These are phyloP conservation scores for Akabosia matsudoensis DNA, from an alignment of 1,140 invertebrate species.

Conservation along the genomic window DNA sequence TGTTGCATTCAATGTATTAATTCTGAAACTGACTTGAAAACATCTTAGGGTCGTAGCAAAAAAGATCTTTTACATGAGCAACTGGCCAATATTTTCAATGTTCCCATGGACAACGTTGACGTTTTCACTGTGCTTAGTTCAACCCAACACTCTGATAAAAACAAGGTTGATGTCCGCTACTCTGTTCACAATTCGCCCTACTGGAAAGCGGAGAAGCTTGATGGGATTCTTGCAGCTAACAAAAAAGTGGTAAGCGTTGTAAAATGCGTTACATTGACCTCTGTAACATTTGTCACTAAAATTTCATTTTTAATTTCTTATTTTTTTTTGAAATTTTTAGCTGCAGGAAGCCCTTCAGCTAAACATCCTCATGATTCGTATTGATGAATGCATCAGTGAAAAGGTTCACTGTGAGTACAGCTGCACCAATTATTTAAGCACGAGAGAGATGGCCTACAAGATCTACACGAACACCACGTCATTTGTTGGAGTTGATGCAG, in stretches of 20 bases:
- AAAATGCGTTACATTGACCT: slow-evolving; percentile 6
- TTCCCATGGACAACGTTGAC: slow-evolving; percentile 77
- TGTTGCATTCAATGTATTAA: background rate
- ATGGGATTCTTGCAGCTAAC: slow-evolving; percentile 68
- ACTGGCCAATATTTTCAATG: slow-evolving; percentile 71
- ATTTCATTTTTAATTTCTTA: background rate
- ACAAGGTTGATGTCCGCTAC: slow-evolving; percentile 75
- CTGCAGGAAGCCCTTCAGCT: slow-evolving; percentile 68
- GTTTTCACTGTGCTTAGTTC: slow-evolving; percentile 82
- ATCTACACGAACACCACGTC: slow-evolving; percentile 86
- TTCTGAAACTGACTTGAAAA: background rate
- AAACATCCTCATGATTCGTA: slow-evolving; percentile 75
- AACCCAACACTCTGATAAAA: slow-evolving; percentile 56
- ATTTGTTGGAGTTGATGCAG: slow-evolving; percentile 80
- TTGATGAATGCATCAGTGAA: slow-evolving; percentile 80
- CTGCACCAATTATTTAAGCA: slow-evolving; percentile 69
- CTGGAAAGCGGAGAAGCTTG: slow-evolving; percentile 77
- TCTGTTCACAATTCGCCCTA: slow-evolving; percentile 89
- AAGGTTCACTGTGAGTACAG: slow-evolving; percentile 66
- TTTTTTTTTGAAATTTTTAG: slow-evolving; percentile 50
- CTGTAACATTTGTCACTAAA: no score
- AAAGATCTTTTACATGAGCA: slow-evolving; percentile 67
- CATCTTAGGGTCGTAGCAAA: slow-evolving; percentile 61
- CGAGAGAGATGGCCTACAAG: slow-evolving; percentile 66
- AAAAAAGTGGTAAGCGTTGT: slow-evolving; percentile 61